Percentiles rank a stretch among this genome's conserved stretches.
These are phyloP conservation scores for Sarcophaga peregrina DNA, from an alignment of 1,140 invertebrate genomes.

Conservation along the genomic window DNA sequence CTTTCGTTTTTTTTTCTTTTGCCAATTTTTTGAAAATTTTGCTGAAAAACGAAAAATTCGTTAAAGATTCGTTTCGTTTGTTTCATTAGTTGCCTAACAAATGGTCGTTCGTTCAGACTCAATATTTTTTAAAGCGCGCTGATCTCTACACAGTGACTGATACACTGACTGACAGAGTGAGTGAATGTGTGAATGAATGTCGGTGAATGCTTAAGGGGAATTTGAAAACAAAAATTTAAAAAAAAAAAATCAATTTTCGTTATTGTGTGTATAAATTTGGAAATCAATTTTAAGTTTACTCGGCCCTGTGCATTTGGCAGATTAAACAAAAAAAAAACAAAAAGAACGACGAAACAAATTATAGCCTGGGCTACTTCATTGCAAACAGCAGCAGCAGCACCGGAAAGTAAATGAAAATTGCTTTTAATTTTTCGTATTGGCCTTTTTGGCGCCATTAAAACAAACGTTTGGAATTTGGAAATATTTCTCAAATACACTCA, in stretches of 20 bases:
- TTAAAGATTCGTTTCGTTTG: background rate
- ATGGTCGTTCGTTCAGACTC: conserved; percentile 12
- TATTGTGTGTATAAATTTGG: conserved; percentile 1
- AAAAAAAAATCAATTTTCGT: background rate
- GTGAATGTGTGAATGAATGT: no score
- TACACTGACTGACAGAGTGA: background rate
- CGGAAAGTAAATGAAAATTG: no score
- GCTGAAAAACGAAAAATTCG: background rate
- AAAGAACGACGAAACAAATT: no score
- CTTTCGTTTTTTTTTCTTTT: background rate
- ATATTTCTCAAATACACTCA: no score
- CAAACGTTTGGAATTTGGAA: background rate
- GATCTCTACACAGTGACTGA: background rate
- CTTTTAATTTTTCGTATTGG: background rate
- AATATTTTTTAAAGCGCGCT: background rate
- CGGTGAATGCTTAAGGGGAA: background rate
- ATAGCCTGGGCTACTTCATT: no score
- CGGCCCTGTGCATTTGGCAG: no score
- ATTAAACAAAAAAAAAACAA: no score
- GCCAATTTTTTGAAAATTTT: conserved; percentile 1
- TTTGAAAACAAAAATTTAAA: background rate
- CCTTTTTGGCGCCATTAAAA: conserved; percentile 15
- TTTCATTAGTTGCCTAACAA: conserved; percentile 17
- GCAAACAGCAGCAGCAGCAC: no score
- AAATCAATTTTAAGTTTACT: conserved; percentile 1